phyloP scores from a whole-genome alignment of 1,140 invertebrate genomes.

The Drosophila funebris region DNA sequence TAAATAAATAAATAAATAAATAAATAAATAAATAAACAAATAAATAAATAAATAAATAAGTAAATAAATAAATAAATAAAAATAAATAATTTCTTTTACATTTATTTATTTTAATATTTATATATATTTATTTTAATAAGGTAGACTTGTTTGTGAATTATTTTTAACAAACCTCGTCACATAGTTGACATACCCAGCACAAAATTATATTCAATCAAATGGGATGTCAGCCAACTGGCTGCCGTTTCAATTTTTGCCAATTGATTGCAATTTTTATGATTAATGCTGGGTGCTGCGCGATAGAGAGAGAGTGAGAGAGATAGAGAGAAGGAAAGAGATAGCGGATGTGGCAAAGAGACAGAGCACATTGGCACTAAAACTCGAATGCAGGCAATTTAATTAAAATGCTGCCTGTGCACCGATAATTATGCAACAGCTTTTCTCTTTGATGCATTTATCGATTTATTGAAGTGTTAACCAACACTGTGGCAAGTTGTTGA shows the following conservation, averaged over 20 bases:
- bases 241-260: constrained; percentile 52
- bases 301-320: background rate
- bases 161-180: background rate
- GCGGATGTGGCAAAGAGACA: background rate
- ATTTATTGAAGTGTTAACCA: constrained; percentile 80
- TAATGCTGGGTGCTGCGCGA: constrained; percentile 36
- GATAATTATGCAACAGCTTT: constrained; percentile 77
- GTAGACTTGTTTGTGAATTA: no score
- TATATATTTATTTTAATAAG: background rate
- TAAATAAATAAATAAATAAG: no score
- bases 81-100: no score
- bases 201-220: background rate
- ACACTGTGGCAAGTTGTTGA: constrained; percentile 71
- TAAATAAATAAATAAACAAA: no score
- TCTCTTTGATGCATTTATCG: constrained; percentile 77
- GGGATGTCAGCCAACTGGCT: constrained; percentile 25
- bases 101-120: background rate
- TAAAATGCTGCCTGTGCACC: constrained; percentile 55
- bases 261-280: constrained; percentile 77
- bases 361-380: constrained; percentile 19
- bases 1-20: no score
- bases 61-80: no score
- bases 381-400: constrained; percentile 64
- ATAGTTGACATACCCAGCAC: constrained; percentile 7
- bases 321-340: background rate